Conservation (phyloP, 2,797 vertebrate genomes). For the Leuciscus waleckii region DNA sequence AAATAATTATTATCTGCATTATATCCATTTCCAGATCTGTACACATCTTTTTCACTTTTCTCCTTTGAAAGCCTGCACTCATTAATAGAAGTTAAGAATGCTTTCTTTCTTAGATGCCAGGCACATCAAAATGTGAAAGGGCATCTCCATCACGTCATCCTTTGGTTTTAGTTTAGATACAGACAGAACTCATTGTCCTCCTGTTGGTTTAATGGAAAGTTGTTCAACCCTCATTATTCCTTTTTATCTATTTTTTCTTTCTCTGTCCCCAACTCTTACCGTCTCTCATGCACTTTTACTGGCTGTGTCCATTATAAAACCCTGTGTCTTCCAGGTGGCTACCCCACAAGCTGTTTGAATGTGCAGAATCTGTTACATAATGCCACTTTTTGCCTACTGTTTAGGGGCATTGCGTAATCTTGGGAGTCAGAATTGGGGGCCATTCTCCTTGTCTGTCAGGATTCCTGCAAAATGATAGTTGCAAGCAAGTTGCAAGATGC, state of each 20-base stretch:
- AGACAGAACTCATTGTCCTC: not conserved
- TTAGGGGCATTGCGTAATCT: constrained; percentile 60
- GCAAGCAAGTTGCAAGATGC: constrained; percentile 21
- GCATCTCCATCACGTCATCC: constrained; percentile 69
- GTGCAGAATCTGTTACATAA: constrained; percentile 74
- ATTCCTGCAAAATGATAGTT: too few species aligned
- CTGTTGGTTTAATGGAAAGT: not conserved
- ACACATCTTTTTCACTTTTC: constrained; percentile 48
- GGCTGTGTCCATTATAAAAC: constrained; percentile 58
- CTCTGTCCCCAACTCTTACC: constrained; percentile 43
- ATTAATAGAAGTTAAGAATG: constrained; percentile 41
- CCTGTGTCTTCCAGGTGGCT: constrained; percentile 71
- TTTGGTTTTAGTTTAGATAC: constrained; percentile 28
- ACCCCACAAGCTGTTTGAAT: constrained; percentile 69
- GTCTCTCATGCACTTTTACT: constrained; percentile 2
- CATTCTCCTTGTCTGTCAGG: constrained; percentile 12
- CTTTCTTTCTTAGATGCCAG: constrained; percentile 66
- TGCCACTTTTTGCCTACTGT: constrained; percentile 63
- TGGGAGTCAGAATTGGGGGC: constrained; percentile 36
- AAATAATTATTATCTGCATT: not conserved
- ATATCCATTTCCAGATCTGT: not conserved
- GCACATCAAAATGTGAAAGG: constrained; percentile 73
- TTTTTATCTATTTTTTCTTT: not conserved
- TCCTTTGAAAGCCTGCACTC: constrained; percentile 55
- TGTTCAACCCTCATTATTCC: not conserved